phyloP scores from a whole-genome alignment of 2,888 invertebrate species.

The Metellina segmentata region DNA sequence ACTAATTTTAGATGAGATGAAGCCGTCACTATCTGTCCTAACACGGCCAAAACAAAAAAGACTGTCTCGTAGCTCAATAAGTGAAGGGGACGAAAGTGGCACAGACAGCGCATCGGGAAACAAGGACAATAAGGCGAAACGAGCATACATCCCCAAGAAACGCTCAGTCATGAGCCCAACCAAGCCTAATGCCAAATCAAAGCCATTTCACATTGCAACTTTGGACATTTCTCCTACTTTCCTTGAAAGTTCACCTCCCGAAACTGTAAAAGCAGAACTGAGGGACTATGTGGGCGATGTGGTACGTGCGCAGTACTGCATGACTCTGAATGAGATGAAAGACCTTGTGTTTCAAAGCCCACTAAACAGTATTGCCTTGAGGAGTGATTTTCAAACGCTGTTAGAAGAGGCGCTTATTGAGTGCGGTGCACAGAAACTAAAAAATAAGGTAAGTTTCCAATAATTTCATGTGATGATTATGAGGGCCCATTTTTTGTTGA shows the following conservation, averaged over 20 bases:
- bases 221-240: constrained; percentile 65
- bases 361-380: constrained; percentile 16
- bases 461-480: background rate
- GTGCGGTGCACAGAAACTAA: constrained; percentile 66
- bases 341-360: constrained; percentile 55
- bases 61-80: constrained; percentile 55
- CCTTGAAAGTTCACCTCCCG: constrained; percentile 42
- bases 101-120: constrained; percentile 45
- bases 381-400: constrained; percentile 60
- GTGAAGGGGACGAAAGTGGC: constrained; percentile 69
- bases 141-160: constrained; percentile 34
- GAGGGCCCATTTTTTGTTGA: too few relatives aligned
- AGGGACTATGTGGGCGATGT: constrained; percentile 43
- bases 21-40: background rate
- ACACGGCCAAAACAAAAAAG: constrained; percentile 48
- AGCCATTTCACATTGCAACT: constrained; percentile 56
- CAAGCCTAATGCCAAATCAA: constrained; percentile 30
- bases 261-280: constrained; percentile 55
- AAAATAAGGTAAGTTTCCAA: constrained; percentile 70
- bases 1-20: background rate
- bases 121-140: constrained; percentile 51
- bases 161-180: constrained; percentile 15
- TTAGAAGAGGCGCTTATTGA: constrained; percentile 60
- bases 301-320: constrained; percentile 41
- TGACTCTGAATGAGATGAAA: constrained; percentile 60